Base-by-base conservation (phyloP, 2,797 vertebrate species). In the Mus caroli region DNA sequence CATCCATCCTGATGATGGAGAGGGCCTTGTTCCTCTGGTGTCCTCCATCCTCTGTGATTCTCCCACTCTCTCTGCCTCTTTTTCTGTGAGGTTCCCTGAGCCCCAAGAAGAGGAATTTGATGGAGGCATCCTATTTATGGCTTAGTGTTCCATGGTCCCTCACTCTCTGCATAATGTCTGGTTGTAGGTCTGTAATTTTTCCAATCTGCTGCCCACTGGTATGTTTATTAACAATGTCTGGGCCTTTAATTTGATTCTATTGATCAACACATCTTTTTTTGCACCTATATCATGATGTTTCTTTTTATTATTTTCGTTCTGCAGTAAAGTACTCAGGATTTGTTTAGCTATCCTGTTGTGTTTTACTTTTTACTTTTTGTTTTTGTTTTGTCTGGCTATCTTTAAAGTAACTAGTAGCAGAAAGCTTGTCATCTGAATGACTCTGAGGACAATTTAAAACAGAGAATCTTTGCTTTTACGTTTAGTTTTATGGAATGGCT, bases 401-500 rank as follows among this genome's bases (percentile, higher is more conserved):
- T 90, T 77, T 40, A 69, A 78, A 54, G 43, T 50, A 95, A 46
- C 4, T 73, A 52, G 60, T 46, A 83, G 31, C 28, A 37, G 20
- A 84, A 71, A 1, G 71, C 73, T 34, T 26, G 31, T 73, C 11
- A 75, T 95, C 88, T 86, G 87, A 64, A 71, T 87, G 67, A 37
- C 73, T 78, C 54, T 86, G 75, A 90, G 37, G 84, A 28, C 19
- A 24, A 85, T 88, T 95, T 22, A 19, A 24, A 60, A 87, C 77
- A 91, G 80, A 89, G 15, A 88, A 73, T 76, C 52, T 76, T 90
- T 75, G 75, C 11, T 73, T 96, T 92, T 92, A 10, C 80, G 37
- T 90, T 97, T 95, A 50, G 31, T 94, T 90, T 80, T 75, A 80
- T 91, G 91, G 84, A 64, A 84, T 75, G 83, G 40, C 34, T 96